These are phyloP conservation scores for Drosophila picticornis DNA, from an alignment of 2,888 invertebrate species.

Conservation along the genomic window DNA sequence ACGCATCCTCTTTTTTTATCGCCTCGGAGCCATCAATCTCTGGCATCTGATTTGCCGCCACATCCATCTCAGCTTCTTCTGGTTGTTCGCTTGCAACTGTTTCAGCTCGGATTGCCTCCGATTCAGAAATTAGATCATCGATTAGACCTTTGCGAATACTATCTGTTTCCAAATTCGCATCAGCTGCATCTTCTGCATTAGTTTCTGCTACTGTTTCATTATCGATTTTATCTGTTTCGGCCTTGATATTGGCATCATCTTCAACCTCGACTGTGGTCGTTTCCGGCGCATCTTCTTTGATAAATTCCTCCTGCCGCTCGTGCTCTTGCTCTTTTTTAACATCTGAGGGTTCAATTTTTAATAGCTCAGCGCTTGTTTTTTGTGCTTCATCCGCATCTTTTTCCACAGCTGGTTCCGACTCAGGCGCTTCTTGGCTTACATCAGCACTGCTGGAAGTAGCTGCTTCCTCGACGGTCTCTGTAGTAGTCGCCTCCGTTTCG, in stretches of 20 bases:
- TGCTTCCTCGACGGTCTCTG: conserved; percentile 12
- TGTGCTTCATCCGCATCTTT: conserved; percentile 25
- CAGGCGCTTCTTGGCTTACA: conserved; percentile 30
- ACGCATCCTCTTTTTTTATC: conserved; percentile 13
- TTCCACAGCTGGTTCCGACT: conserved; percentile 3
- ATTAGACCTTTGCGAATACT: conserved; percentile 63
- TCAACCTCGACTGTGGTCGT: conserved; percentile 22
- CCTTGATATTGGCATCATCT: conserved; percentile 7
- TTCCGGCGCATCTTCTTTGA: conserved; percentile 43
- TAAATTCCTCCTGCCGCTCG: conserved; percentile 58
- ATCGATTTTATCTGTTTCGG: conserved; percentile 9
- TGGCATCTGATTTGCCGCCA: conserved; percentile 26
- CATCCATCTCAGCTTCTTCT: conserved; percentile 14
- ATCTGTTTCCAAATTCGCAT: conserved; percentile 62
- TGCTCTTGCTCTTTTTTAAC: conserved; percentile 49
- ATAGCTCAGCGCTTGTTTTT: not conserved
- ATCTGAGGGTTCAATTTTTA: conserved; percentile 8
- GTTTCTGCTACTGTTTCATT: conserved; percentile 9
- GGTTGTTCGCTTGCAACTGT: conserved; percentile 17
- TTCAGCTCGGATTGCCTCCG: conserved; percentile 31
- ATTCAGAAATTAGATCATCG: conserved; percentile 68
- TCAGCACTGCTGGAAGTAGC: conserved; percentile 36
- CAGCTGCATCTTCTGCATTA: conserved; percentile 21
- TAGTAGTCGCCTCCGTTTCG: conserved; percentile 36
- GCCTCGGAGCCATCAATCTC: conserved; percentile 22